Evolutionary conservation across 2,888 invertebrate genomes (phyloP).

Genomic region (Trilocha varians): DNA sequence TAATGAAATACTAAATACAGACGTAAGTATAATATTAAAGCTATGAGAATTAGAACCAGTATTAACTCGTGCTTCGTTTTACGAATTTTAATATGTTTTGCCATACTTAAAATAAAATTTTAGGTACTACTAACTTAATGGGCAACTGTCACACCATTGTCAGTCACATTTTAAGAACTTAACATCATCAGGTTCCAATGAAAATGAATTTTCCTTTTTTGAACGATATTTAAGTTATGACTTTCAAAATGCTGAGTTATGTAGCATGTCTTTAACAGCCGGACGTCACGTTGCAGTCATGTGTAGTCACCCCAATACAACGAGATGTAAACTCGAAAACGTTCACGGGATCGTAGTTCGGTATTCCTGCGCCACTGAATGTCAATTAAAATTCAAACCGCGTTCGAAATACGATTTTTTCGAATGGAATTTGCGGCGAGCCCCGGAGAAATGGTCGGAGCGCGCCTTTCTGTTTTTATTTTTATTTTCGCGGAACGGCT

Average conservation of each 20-base stretch:
- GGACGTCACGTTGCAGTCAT: slow-evolving; percentile 22
- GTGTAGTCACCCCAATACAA: slow-evolving; percentile 29
- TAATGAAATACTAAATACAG: slow-evolving; percentile 28
- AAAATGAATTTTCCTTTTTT: too few species aligned
- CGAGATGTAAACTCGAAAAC: slow-evolving; percentile 55
- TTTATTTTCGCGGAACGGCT: slow-evolving; percentile 67
- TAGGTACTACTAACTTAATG: too few species aligned
- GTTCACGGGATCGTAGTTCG: slow-evolving; percentile 40
- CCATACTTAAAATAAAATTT: too few species aligned
- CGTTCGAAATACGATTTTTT: slow-evolving; percentile 74
- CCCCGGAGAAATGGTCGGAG: slow-evolving; percentile 65
- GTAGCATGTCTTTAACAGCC: slow-evolving; percentile 24
- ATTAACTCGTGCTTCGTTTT: too few species aligned
- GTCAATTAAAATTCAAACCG: slow-evolving; percentile 74
- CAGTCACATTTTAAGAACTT: too few species aligned
- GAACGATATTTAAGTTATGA: too few species aligned
- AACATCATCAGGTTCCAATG: too few species aligned
- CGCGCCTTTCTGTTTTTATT: slow-evolving; percentile 69
- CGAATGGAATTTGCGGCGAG: slow-evolving; percentile 69
- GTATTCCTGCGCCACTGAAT: slow-evolving; percentile 46
- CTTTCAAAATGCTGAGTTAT: not conserved
- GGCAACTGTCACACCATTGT: too few species aligned
- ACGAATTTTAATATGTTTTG: too few species aligned
- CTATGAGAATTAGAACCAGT: not conserved
- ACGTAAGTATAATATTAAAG: not conserved